These are phyloP conservation scores for Stenolophus ochropezus DNA, from an alignment of 2,888 invertebrate species.

Conservation along the genomic window DNA sequence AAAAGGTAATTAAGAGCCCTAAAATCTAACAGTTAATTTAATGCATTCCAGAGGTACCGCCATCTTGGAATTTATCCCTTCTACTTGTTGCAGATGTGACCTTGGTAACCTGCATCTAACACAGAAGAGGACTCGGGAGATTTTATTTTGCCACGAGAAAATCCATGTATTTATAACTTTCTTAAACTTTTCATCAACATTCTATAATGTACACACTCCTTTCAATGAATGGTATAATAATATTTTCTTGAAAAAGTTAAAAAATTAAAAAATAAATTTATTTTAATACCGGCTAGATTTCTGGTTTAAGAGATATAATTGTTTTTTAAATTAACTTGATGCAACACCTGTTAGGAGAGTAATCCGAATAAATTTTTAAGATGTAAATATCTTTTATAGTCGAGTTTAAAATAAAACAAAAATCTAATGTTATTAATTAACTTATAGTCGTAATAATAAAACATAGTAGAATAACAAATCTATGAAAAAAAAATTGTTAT, in stretches of 20 bases:
- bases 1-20: conserved; percentile 50
- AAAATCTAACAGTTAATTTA: conserved; percentile 57
- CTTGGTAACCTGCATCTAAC: conserved; percentile 58
- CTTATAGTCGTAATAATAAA: too few species aligned
- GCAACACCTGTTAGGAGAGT: conserved; percentile 49
- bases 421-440: too few species aligned
- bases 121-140: conserved; percentile 31
- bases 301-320: conserved; percentile 48
- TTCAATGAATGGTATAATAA: too few species aligned
- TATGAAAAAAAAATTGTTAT: too few species aligned
- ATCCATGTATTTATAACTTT: neutral
- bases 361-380: conserved; percentile 54
- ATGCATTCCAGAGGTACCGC: conserved; percentile 54
- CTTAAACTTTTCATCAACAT: neutral
- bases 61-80: conserved; percentile 57
- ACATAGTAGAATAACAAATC: too few species aligned
- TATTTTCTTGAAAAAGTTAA: neutral
- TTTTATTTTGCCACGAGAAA: neutral
- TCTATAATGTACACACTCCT: neutral
- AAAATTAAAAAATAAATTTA: neutral
- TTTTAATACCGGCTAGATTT: conserved; percentile 7
- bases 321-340: conserved; percentile 54
- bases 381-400: conserved; percentile 36
- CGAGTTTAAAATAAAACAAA: too few species aligned
- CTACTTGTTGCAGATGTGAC: conserved; percentile 57